Percentiles rank a stretch among this genome's conserved stretches.
Conservation (phyloP, 2,113 vertebrate species). For the Hystrix brachyura region DNA sequence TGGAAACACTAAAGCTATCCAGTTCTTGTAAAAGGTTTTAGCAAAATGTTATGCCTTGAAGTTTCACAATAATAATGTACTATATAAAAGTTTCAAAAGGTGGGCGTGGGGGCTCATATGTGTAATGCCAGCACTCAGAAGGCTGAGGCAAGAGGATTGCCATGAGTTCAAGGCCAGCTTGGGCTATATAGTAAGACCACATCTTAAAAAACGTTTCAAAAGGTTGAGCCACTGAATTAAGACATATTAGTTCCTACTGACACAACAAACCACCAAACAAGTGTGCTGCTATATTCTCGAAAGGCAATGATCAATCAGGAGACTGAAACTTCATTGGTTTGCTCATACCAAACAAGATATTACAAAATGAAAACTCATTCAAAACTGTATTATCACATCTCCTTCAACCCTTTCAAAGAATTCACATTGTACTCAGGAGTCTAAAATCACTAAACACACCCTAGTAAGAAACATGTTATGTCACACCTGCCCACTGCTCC, state of each 20-base stretch:
- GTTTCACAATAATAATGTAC: not conserved
- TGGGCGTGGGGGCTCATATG: not conserved
- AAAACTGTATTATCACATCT: not conserved
- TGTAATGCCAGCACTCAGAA: not conserved
- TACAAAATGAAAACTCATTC: not conserved
- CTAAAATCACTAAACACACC: not conserved
- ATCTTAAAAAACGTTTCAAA: not conserved
- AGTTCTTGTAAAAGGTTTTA: not conserved
- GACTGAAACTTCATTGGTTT: not conserved
- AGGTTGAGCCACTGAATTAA: not conserved
- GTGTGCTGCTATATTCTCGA: not conserved
- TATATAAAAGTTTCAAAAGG: not conserved
- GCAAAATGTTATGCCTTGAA: not conserved
- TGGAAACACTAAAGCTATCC: not conserved
- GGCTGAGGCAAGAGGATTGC: not conserved
- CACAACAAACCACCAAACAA: rapidly evolving
- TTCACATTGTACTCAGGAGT: not conserved
- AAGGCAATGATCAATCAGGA: not conserved
- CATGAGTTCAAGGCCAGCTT: not conserved
- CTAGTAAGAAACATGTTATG: not conserved
- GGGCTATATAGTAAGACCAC: not conserved
- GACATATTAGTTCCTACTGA: too few species aligned
- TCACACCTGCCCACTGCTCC: too few species aligned
- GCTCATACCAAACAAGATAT: not conserved
- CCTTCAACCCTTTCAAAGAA: not conserved